Evolutionary conservation across 2,113 vertebrate genomes (phyloP), one percentile per base, ranked within the genome.

Genomic region (Pogonocichla stellata): DNA sequence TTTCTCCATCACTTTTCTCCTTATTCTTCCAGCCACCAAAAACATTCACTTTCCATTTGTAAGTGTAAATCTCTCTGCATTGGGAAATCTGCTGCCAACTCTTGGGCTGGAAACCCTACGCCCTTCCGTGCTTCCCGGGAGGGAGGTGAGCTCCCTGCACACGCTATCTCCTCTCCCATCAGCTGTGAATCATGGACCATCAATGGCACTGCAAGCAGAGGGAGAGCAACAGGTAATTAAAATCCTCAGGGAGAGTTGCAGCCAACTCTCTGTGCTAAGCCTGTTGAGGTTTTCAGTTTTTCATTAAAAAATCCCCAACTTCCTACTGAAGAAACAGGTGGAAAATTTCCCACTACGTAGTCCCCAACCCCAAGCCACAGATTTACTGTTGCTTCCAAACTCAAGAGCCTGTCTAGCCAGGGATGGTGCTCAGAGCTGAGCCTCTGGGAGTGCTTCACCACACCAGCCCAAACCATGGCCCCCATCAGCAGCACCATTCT

Each of bases 161-260:
- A 5, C 1, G 3, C 36, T 77, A 90, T 92, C 90, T 92, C 56
- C 65, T 78, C 72, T 90, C 45, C 6, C 5, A 94, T 94, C 95
- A 64, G 29, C 75, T 80, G 64, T 83, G 83, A 94, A 93, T 92
- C 90, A 92, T 19, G 75, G 80, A 65, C 82, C 87, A 78, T 73
- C 28, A 1, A 73, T 0, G 3, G 38, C 56, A 90, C 7, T 0
- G 0, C 33, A 78, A 6, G 24, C 26, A 83, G 60, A 92, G 47
- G 51, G 50, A 86, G 67, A 95, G 33, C 7, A 20, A 88, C 64
- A n/a, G 1, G 8, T 38, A 71, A 83, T 62, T 78, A 45, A 40
- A 92, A 10, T 80, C 64, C 71, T 75, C 64, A 50, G 60, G 51
- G 72, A 92, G 31, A 1, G 2, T 24, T 70, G 50, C 23, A 42